phyloP scores from a whole-genome alignment of 2,888 invertebrate genomes.

The Acheta domesticus region DNA sequence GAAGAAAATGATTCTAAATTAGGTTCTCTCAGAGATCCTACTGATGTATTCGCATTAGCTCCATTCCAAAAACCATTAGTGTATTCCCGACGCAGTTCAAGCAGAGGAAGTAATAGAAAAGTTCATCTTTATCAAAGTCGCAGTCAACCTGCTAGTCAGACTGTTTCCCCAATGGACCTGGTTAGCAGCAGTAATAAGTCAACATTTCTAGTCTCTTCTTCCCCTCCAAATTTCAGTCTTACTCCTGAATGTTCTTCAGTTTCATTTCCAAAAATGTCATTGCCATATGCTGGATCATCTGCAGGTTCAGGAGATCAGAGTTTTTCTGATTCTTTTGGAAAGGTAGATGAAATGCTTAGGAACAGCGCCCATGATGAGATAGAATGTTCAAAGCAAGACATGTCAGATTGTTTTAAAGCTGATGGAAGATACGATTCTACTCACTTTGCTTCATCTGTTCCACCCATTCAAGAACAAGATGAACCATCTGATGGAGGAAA shows the following conservation, averaged over 20 bases:
- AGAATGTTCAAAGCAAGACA: not conserved
- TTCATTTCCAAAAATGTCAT: too few relatives aligned
- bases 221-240: constrained; percentile 28
- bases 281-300: not conserved
- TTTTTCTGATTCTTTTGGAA: not conserved
- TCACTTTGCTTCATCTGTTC: constrained; percentile 30
- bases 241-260: not conserved
- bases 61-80: constrained; percentile 52
- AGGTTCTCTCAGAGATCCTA: constrained; percentile 36
- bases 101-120: constrained; percentile 28
- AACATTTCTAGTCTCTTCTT: constrained; percentile 28
- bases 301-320: not conserved
- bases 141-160: constrained; percentile 36
- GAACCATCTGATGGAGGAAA: constrained; percentile 38
- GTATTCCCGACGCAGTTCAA: constrained; percentile 23
- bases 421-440: constrained; percentile 20
- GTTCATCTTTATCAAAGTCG: constrained; percentile 29
- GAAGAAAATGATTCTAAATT: constrained; percentile 41
- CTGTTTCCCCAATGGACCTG: constrained; percentile 36
- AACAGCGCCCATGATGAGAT: not conserved
- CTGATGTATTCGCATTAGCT: constrained; percentile 67
- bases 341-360: not conserved
- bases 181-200: constrained; percentile 30
- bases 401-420: not conserved
- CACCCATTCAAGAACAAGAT: constrained; percentile 34